These are phyloP conservation scores for Meriones psammophilus DNA, from an alignment of 2,797 vertebrate species.

Conservation along the genomic window DNA sequence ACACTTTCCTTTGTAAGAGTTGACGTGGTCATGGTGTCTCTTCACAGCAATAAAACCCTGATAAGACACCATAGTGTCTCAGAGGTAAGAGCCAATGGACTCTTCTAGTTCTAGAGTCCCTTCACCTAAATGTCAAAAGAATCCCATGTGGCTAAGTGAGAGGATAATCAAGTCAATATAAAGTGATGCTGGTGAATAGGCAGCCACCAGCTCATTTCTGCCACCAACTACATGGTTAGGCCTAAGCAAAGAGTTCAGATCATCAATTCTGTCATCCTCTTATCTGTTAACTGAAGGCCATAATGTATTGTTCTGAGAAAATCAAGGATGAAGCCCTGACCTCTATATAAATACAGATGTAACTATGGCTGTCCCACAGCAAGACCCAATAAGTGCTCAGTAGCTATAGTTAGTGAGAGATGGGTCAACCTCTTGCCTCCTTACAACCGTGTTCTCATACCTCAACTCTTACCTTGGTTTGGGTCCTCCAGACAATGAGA, in stretches of 20 bases:
- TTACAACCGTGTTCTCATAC: background rate
- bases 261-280: background rate
- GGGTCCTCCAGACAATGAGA: background rate
- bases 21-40: background rate
- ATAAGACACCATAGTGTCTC: background rate
- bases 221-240: background rate
- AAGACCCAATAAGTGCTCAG: background rate
- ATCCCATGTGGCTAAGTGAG: background rate
- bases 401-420: background rate
- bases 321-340: background rate
- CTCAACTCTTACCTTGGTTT: background rate
- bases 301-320: background rate
- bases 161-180: background rate
- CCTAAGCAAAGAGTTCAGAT: background rate
- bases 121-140: background rate
- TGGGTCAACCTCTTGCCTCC: background rate
- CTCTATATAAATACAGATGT: background rate
- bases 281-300: slow-evolving; percentile 6
- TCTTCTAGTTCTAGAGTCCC: background rate
- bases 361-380: background rate
- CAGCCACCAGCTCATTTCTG: background rate
- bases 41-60: background rate
- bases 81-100: background rate
- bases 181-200: background rate
- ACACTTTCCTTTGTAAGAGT: background rate